Evolutionary conservation across 92 coral and sea anemone species (phyloP), one percentile per base, ranked within the genome.

Genomic region (Phenganax subtilis): DNA sequence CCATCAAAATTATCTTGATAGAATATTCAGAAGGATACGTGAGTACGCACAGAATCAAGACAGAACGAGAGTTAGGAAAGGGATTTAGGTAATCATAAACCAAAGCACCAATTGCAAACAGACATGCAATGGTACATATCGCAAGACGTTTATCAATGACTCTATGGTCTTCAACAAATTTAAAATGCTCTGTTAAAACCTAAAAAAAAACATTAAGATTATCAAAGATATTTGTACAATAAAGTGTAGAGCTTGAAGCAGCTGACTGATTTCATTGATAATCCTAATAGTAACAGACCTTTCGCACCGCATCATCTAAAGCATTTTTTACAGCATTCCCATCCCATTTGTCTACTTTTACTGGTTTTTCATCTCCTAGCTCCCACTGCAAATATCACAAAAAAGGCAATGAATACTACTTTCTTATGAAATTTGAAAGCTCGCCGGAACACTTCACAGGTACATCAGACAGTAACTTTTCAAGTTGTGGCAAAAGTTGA

Each of bases 261-360:
- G 11, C 71, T 27, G 25, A 27, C 14, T 20, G 25, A 20, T 20
- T 17, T 11, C 9, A 12, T 65, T 10, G 11, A 10, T 11, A 65
- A 17, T 11, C 10, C 75, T 69, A 6, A 7, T 15, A 15, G 27
- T 3, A 52, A 51, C 77, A 20, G 57, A 94, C 98, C 96, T 94
- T 94, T 80, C 92, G 90, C 3, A 90, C 92, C 28, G 92, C 96
- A 85, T 94, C 98, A 76, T 94, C 98, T 11, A 94, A 85, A 31
- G 98, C 85, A 80, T 94, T 94, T 64, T 94, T 94, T 52, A 94
- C 97, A 12, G 97, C 98, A 84, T 89, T 91, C 66, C 98, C 93
- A 69, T 94, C 98, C 98, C 98, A 94, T 66, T 90, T 94, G 75
- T 94, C 98, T 31, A 94, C 84, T 76, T 90, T 90, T 66, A 94